Base-by-base conservation (phyloP, 2,797 vertebrate species). In the Pagetopsis macropterus region DNA sequence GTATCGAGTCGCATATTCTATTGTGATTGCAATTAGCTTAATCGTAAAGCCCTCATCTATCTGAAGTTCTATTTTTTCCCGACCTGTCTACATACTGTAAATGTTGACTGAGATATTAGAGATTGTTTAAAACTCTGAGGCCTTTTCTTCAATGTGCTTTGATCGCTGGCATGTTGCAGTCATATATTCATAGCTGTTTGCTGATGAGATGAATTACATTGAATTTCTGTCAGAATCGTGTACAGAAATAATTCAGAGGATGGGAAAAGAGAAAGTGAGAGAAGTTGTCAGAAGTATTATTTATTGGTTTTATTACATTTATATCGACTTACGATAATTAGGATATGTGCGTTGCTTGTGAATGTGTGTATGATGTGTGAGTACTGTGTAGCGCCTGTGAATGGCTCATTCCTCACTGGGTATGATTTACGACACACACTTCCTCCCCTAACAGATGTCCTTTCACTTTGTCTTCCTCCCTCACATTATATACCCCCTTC, bases 381-480 rank as follows among this genome's bases (percentile, higher is more conserved):
- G 54, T 48, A 14, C 37, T 37, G 19, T 40, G 16, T 58, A 63
- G 46, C 52, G 37, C 33, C 3, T 65, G 21, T 59, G n/a, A 15
- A 27, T 27, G 57, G 5, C 48, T 65, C 49, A 48, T 59, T 52
- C 21, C 11, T 67, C 33, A 52, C 4, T 48, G 21, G 58, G 19
- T 68, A 48, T 69, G 21, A 61, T 4, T 43, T 43, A 51, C 9
- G 19, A 27, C 40, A 48, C 49, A 61, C 21, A 21, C 51, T 57
- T 54, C 45, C 46, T 68, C 68, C 45, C 64, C 50, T 19, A 55
- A 49, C 61, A 76, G 56, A 70, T 78, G 66, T 56, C 69, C 46
- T 45, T 74, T 76, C 17, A 64, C 1, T 58, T 37, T 6, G 50
- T 27, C 44, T 23, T 37, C 41, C 1, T 13, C 31, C 43, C 19